Percentiles rank a stretch among this genome's conserved stretches.
Conservation (phyloP, 2,797 vertebrate species). For the Eulemur albifrons region DNA sequence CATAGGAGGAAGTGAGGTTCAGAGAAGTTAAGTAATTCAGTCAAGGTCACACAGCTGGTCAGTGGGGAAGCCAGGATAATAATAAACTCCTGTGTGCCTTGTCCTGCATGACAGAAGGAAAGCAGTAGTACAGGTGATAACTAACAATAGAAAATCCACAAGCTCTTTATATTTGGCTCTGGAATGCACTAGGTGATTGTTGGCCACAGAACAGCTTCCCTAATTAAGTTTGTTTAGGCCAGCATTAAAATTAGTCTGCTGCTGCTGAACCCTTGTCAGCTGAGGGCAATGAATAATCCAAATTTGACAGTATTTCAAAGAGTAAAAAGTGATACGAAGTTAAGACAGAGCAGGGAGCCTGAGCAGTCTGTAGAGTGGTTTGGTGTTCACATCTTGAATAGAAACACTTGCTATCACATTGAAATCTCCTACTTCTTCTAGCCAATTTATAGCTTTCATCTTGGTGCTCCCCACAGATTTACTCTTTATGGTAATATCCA, state of each 20-base stretch:
- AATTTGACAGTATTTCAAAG: slow-evolving; percentile 41
- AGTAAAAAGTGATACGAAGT: background rate
- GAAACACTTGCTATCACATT: slow-evolving; percentile 26
- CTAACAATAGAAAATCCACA: slow-evolving; percentile 27
- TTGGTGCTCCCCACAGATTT: slow-evolving; percentile 22
- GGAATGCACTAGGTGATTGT: slow-evolving; percentile 36
- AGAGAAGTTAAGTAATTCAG: slow-evolving; percentile 1
- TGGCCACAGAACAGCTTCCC: slow-evolving; percentile 29
- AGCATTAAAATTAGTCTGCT: slow-evolving; percentile 41
- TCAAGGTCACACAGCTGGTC: slow-evolving; percentile 18
- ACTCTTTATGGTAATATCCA: slow-evolving; percentile 56
- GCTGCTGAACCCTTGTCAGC: background rate
- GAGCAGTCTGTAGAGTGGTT: background rate
- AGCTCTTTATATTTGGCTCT: slow-evolving; percentile 38
- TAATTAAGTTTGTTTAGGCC: slow-evolving; percentile 60
- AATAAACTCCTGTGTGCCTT: background rate
- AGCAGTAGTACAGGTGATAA: background rate
- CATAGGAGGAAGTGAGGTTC: background rate
- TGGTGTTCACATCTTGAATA: background rate
- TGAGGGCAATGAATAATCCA: background rate
- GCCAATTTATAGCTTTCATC: slow-evolving; percentile 53
- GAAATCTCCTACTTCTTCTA: slow-evolving; percentile 55
- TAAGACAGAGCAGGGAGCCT: background rate
- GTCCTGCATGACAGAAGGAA: background rate
- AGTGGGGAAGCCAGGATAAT: background rate